Evolutionary conservation across 2,797 vertebrate species (phyloP).

Genomic region (Anguilla megastoma): DNA sequence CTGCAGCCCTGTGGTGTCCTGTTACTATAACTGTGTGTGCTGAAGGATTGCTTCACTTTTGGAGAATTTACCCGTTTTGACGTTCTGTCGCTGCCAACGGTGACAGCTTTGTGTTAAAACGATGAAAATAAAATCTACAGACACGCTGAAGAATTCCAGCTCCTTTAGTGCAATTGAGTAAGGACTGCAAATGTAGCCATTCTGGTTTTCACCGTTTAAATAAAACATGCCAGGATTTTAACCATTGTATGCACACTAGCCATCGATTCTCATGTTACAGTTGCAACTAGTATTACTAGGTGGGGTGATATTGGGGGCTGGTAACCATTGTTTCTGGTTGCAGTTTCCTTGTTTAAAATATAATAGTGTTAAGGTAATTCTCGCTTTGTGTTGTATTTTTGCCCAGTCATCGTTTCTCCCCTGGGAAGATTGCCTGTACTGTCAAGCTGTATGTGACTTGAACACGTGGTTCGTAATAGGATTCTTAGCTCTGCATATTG

Average conservation of each 20-base stretch:
- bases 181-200: neutral
- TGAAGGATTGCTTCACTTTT: conserved; percentile 15
- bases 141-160: neutral
- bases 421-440: neutral
- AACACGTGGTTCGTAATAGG: neutral
- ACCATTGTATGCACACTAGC: neutral
- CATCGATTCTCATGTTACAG: neutral
- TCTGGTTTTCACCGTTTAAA: neutral
- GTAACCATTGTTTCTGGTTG: neutral
- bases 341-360: neutral
- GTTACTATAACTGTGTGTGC: conserved; percentile 37
- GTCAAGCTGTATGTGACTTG: neutral
- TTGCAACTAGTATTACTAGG: neutral
- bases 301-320: neutral
- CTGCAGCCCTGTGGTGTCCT: conserved; percentile 42
- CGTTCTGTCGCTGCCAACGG: neutral
- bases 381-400: neutral
- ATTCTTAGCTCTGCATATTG: neutral
- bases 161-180: neutral
- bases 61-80: neutral
- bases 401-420: neutral
- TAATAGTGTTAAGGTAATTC: neutral
- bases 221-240: neutral
- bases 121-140: neutral
- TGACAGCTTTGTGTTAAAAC: neutral